Base-by-base conservation (phyloP, 1,140 invertebrate species). In the Brachionus paranguensis region DNA sequence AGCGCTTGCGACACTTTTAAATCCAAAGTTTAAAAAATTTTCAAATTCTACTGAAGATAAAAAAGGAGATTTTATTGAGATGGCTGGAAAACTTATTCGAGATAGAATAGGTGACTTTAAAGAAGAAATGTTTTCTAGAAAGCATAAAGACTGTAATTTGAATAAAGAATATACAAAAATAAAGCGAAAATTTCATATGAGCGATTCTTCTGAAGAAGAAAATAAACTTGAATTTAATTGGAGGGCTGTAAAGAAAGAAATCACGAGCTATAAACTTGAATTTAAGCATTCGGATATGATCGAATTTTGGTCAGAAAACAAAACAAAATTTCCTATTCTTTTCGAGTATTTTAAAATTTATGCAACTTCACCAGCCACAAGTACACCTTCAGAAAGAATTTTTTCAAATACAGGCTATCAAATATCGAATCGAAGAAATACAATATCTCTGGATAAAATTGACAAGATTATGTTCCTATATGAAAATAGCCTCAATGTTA, bases 11-110 rank as follows among this genome's bases (percentile, higher is more conserved):
- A 72, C 70, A 20, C 47, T 43, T 72, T 72, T 72, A 5, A 41
- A 72, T 72, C 70, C 70, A 45, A 72, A 45, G 41, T 72, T 1
- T 45, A 72, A 72, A 24, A 72, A 72, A 24, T 43, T 72, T 72
- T 72, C 70, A 43, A 72, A 72, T 17, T n/a, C 70, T 43, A 45
- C 0, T 27, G n/a, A 20, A 43, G 70, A 72, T 0, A 14, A n/a
- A 72, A 72, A 41, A 45, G 37, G 5, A 43, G 1, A 3, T 5
- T 72, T 72, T 72, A 43, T 1, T n/a, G 27, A 72, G 14, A 72
- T 41, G 17, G 14, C 37, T n/a, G n/a, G 47, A 72, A 24, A 72
- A 17, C 41, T 72, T 72, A 72, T 72, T 3, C 0, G 37, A 45
- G n/a, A 43, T 20, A 72, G 47, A 43, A 43, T 72, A n/a, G 1